Percentiles rank a stretch among this genome's conserved stretches.
phyloP scores from a whole-genome alignment of 2,888 invertebrate species.

The Marronus borbonicus region DNA sequence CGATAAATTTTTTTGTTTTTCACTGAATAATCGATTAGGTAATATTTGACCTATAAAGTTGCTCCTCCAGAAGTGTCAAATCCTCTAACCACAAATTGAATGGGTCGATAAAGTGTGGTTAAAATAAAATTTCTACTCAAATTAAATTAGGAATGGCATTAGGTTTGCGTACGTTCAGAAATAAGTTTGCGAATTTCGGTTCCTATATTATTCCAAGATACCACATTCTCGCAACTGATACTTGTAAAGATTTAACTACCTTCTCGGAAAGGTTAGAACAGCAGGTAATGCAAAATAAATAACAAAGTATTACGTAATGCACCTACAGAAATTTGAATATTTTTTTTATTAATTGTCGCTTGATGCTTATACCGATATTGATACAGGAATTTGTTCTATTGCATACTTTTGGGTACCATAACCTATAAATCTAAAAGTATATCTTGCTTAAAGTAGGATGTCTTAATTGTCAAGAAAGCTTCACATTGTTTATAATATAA shows the following conservation, averaged over 20 bases:
- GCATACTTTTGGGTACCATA: background rate
- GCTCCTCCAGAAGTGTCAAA: constrained; percentile 27
- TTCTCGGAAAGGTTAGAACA: constrained; percentile 50
- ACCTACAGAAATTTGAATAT: background rate
- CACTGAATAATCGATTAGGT: background rate
- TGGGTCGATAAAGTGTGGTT: constrained; percentile 49
- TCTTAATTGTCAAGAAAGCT: background rate
- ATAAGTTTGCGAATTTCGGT: constrained; percentile 48
- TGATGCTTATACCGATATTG: background rate
- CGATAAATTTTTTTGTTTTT: background rate
- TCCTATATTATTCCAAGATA: constrained; percentile 43
- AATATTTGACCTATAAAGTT: background rate
- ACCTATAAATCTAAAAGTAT: background rate
- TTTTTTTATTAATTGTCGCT: background rate
- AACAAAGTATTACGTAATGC: constrained; percentile 31
- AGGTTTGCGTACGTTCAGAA: constrained; percentile 47
- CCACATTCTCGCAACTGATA: constrained; percentile 33
- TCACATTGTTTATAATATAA: background rate
- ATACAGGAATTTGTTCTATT: background rate
- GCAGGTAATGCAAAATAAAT: constrained; percentile 49
- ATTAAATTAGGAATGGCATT: constrained; percentile 48
- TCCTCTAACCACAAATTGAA: constrained; percentile 50
- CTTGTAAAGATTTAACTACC: constrained; percentile 45
- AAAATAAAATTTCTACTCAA: constrained; percentile 31
- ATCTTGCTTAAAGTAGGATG: background rate